Evolutionary conservation across 2,888 invertebrate species (phyloP), one percentile per base, ranked within the genome.

Genomic region (Leptinotarsa tumamoca): DNA sequence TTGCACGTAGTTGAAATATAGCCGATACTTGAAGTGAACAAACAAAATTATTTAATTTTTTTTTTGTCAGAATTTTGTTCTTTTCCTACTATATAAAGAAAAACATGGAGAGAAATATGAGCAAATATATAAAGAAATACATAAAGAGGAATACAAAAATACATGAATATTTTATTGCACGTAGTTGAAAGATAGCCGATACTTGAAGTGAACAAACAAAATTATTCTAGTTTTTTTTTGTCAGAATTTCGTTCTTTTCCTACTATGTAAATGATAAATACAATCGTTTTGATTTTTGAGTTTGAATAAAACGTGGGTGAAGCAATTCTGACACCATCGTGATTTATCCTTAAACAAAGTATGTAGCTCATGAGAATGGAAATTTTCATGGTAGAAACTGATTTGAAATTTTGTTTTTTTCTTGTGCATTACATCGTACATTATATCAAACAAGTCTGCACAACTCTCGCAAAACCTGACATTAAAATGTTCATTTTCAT

Each of bases 251-350:
- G 51, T 51, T 51, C 51, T 51, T 51, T 51, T 51, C 4, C 51
- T 51, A 51, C 51, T 17, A 51, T 51, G 51, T 51, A 51, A 51
- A 51, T 51, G 51, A 51, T 51, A 4, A 51, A 51, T 51, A 51
- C 51, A 51, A 51, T 51, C 51, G 17, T 66, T 66, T 66, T 27
- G 49, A 67, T 49, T n/a, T n/a, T 33, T 67, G 21, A 67, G n/a
- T 49, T 43, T 49, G 50, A 67, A 67, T 49, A 49, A 49, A 18
- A 67, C 67, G n/a, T 67, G n/a, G 5, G 43, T 18, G 21, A 49
- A 67, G 50, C 67, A 67, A 49, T 50, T 67, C 5, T 67, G 67
- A 67, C 67, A 67, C 67, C 67, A 67, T 18, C 14, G 49, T 15
- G n/a, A 15, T 49, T 43, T 17, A n/a, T 43, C 50, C 17, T 67